Evolutionary conservation across 2,797 vertebrate species (phyloP).

Genomic region (Paramormyrops hopkinsi): DNA sequence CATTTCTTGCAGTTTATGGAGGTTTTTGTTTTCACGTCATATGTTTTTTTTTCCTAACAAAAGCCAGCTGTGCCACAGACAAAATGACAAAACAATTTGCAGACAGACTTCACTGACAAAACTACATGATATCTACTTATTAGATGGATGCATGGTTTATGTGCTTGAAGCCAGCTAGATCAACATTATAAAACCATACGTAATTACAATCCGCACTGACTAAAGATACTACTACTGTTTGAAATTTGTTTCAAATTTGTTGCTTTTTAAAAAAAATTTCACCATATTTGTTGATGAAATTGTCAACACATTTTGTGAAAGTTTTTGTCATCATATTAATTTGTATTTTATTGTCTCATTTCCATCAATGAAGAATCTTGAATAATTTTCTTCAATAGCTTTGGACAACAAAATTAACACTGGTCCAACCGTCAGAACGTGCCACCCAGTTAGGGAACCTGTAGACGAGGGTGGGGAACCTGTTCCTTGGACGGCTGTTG

Average conservation of each 20-base stretch:
- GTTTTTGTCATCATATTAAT: not conserved
- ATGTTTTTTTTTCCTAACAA: not conserved
- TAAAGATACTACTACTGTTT: not conserved
- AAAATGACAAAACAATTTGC: not conserved
- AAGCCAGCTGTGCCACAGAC: not conserved
- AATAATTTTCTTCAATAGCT: not conserved
- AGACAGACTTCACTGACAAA: not conserved
- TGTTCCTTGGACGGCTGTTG: not conserved
- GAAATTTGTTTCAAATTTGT: not conserved
- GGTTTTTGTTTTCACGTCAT: not conserved
- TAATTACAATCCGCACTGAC: not conserved
- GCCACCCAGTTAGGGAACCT: not conserved
- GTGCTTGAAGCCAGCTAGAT: not conserved
- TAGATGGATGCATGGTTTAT: not conserved
- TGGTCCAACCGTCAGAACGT: not conserved
- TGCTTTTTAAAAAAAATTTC: not conserved
- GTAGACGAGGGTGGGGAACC: not conserved
- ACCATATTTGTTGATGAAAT: not conserved
- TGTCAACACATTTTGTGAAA: not conserved
- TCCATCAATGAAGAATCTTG: not conserved
- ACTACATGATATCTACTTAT: not conserved
- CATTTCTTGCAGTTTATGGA: not conserved
- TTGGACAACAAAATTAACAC: not conserved
- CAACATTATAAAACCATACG: not conserved
- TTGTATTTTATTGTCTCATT: not conserved